Evolutionary conservation across 92 coral and sea anemone species (phyloP), one percentile per base, ranked within the genome.

Genomic region (Micromussa lordhowensis): DNA sequence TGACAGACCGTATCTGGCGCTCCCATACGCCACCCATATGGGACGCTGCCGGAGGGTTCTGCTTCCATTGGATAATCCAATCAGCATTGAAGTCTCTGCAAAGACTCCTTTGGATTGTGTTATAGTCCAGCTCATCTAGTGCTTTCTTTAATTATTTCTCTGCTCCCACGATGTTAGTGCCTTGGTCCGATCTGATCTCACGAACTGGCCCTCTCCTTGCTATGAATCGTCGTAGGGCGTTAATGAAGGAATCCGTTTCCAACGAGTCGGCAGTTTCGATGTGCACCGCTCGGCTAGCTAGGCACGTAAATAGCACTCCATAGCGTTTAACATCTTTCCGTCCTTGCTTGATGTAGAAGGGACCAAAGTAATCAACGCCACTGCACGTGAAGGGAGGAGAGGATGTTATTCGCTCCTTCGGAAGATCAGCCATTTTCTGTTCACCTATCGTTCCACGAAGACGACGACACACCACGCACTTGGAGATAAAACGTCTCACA

Each of bases 401-500:
- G 1, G 81, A 64, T 0, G 63, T 66, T 66, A 66, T 66, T 66
- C 72, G 2, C 72, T 66, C 72, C 26, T 66, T n/a, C 0, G 32
- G 31, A 66, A 66, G 72, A 5, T 66, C n/a, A n/a, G n/a, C n/a
- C n/a, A n/a, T n/a, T n/a, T n/a, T n/a, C n/a, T n/a, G n/a, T n/a
- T n/a, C n/a, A 77, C 66, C 81, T 4, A 22, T 21, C 3, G 64
- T 15, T 10, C 81, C 57, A 19, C 81, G 63, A 77, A 77, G 63
- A 12, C 63, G 71, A 15, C 85, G 64, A 73, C 85, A 86, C 6
- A 54, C 77, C 22, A 58, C 90, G 76, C 90, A 77, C 68, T 55
- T 86, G 68, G 75, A 75, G 63, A 86, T 59, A 17, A 55, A 31
- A 75, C 58, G 58, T 61, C 90, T 77, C 54, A 77, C 90, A 29